Conservation (phyloP, 1,140 invertebrate genomes). For the Euura lappo region DNA sequence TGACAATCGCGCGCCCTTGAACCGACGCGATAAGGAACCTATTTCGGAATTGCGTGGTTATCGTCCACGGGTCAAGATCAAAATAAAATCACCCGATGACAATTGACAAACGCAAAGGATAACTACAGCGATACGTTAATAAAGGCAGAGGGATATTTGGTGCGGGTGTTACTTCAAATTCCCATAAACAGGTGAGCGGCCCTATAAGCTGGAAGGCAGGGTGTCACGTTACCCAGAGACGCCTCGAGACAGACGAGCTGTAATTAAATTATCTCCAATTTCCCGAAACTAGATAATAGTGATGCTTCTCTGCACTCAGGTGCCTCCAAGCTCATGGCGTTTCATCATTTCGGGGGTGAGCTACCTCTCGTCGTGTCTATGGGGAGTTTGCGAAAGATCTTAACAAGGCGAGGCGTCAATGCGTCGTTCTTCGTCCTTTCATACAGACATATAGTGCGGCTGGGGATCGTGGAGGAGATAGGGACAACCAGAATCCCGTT, state of each 20-base stretch:
- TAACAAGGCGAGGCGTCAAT: background rate
- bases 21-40: no score
- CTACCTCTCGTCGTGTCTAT: background rate
- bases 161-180: background rate
- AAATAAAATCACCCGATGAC: background rate
- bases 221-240: background rate
- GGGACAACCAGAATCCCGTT: background rate
- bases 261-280: conserved; percentile 13
- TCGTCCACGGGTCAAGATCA: no score
- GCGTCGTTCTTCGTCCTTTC: background rate
- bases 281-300: conserved; percentile 10
- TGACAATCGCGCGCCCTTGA: no score
- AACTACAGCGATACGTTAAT: background rate
- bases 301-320: background rate
- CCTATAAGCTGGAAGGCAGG: background rate
- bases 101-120: background rate
- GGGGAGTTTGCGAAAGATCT: background rate
- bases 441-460: no score
- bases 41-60: no score
- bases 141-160: background rate
- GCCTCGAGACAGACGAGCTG: background rate
- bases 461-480: background rate
- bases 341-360: background rate
- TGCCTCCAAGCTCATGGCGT: background rate
- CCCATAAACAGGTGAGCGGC: background rate